Evolutionary conservation across 2,113 vertebrate genomes (phyloP).

Genomic region (Dasyurus viverrinus): DNA sequence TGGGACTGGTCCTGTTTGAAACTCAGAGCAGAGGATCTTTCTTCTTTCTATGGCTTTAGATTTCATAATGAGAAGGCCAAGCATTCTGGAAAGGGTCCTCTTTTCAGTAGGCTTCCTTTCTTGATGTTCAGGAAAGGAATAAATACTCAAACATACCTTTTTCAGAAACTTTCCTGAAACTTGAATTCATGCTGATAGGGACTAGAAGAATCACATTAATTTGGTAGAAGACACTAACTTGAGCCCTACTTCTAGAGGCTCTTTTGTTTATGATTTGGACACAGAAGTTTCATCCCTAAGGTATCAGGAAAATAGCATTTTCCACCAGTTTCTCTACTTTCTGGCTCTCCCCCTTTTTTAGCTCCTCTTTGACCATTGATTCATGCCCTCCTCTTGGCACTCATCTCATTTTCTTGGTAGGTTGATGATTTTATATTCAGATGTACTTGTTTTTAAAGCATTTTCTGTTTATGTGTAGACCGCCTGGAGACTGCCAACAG

Average conservation of each 20-base stretch:
- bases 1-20: not conserved
- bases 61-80: not conserved
- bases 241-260: not conserved
- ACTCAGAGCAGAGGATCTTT: not conserved
- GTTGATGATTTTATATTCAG: slow-evolving; percentile 61
- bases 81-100: not conserved
- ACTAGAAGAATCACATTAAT: not conserved
- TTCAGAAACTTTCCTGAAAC: not conserved
- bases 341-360: slow-evolving; percentile 55
- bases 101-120: not conserved
- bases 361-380: slow-evolving; percentile 65
- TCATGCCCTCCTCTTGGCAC: slow-evolving; percentile 65
- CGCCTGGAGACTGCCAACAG: slow-evolving; percentile 91
- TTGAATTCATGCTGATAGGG: not conserved
- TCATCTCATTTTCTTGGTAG: slow-evolving; percentile 66
- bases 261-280: not conserved
- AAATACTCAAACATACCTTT: not conserved
- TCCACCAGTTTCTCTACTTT: slow-evolving; percentile 47
- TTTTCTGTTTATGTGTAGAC: slow-evolving; percentile 85
- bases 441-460: slow-evolving; percentile 71
- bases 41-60: not conserved
- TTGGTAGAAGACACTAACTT: accelerated
- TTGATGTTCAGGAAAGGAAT: not conserved
- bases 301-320: slow-evolving; percentile 1
- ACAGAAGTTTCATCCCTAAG: not conserved